Evolutionary conservation across 1,140 invertebrate genomes (phyloP).

Genomic region (Homalodisca vitripennis): DNA sequence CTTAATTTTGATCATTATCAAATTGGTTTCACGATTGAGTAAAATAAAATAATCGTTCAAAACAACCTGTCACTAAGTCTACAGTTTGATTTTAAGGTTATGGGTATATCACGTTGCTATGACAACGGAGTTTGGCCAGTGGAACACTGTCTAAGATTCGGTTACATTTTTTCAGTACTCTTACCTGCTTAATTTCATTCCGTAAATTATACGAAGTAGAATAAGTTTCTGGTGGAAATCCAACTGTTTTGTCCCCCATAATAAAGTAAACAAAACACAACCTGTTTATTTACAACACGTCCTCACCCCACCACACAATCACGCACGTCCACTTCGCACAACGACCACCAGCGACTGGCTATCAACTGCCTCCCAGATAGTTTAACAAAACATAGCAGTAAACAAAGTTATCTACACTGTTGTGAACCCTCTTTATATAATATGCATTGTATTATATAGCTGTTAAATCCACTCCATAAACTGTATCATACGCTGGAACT

Average conservation of each 20-base stretch:
- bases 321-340: too few species aligned
- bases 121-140: slow-evolving; percentile 7
- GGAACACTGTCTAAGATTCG: neutral
- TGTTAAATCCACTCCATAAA: too few species aligned
- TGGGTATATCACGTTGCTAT: slow-evolving; percentile 17
- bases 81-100: neutral
- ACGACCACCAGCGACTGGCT: too few species aligned
- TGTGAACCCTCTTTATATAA: too few species aligned
- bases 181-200: slow-evolving; percentile 39
- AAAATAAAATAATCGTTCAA: neutral
- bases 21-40: neutral
- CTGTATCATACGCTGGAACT: too few species aligned
- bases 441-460: too few species aligned
- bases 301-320: too few species aligned
- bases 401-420: too few species aligned
- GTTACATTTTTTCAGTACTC: neutral
- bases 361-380: too few species aligned
- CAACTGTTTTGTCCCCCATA: slow-evolving; percentile 34
- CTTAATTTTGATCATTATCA: neutral
- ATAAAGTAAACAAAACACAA: too few species aligned
- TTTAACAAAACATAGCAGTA: too few species aligned
- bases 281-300: too few species aligned
- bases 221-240: slow-evolving; percentile 37
- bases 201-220: slow-evolving; percentile 37
- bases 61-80: neutral